Base-by-base conservation (phyloP, 2,113 vertebrate species). In the Kryptolebias marmoratus region DNA sequence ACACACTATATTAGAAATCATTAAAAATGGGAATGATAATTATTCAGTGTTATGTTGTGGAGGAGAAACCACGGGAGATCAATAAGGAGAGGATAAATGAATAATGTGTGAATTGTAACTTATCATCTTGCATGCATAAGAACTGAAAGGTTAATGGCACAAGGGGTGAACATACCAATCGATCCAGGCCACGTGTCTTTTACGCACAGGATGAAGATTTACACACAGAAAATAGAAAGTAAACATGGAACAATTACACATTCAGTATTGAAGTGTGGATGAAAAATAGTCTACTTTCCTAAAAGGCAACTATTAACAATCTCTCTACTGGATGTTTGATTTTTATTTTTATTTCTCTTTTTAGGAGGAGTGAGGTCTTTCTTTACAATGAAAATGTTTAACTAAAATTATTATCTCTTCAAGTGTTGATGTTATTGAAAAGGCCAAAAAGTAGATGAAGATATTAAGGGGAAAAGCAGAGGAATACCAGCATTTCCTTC, bases 161-260 rank as follows among this genome's bases (percentile, higher is more conserved):
- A 79, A 85, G 77, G 42, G 50, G 87, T 76, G 64, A 85, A 95
- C 95, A 87, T 95, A 95, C 94, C 93, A 93, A 94, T 94, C 91
- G 93, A 72, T 90, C 93, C 87, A 87, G 91, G 91, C 93, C 90
- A 71, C 87, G 89, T 88, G 91, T 90, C 95, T 95, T 93, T 85
- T 82, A 91, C 88, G 82, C 52, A 47, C 71, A 77, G 80, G 78
- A 90, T 86, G 81, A 79, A 90, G 86, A 84, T 88, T 36, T 82
- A 78, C 57, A 75, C 81, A 66, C 82, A 90, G 92, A 92, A 89
- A 77, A 73, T 22, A 88, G 72, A 63, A 90, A 92, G 93, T 90
- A 93, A 73, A 91, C 82, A 82, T 81, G 80, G 66, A 16, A 83
- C 27, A 74, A 56, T 87, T 85, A 90, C 64, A 86, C 84, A 77